Evolutionary conservation across 2,113 vertebrate species (phyloP).

Genomic region (Eclectus roratus): DNA sequence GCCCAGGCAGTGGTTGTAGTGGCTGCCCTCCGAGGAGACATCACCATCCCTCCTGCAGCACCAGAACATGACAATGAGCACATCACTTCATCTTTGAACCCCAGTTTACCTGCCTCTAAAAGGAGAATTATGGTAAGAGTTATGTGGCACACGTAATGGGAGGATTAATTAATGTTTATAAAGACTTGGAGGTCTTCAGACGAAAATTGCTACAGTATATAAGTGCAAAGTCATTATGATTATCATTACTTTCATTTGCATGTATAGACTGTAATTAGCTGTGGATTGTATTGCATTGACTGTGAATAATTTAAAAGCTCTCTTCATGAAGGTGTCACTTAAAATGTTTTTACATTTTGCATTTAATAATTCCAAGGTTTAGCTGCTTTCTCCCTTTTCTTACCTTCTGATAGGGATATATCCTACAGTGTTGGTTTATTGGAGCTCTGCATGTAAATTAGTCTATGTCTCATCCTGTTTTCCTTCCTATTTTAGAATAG

Average conservation of each 20-base stretch:
- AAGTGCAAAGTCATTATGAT: slow-evolving; percentile 67
- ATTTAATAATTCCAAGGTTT: background rate
- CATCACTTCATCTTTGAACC: background rate
- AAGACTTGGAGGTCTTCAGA: slow-evolving; percentile 46
- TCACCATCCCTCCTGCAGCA: fast-evolving
- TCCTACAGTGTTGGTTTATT: background rate
- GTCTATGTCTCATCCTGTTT: background rate
- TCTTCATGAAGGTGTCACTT: slow-evolving; percentile 34
- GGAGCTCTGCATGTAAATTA: background rate
- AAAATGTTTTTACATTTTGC: slow-evolving; percentile 30
- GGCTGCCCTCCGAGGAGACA: background rate
- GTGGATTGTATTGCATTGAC: slow-evolving; percentile 55
- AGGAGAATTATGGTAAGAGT: background rate
- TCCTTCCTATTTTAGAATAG: background rate
- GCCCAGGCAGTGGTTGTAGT: background rate
- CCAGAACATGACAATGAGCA: background rate
- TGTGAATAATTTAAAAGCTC: slow-evolving; percentile 57
- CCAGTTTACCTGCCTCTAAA: background rate
- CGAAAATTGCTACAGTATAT: slow-evolving; percentile 49
- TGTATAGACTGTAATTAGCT: slow-evolving; percentile 65
- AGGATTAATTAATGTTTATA: slow-evolving; percentile 66
- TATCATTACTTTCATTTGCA: slow-evolving; percentile 54
- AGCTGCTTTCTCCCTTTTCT: background rate
- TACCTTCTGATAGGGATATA: background rate
- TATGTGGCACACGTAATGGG: background rate